These are phyloP conservation scores for Calephelis virginiensis DNA, from an alignment of 1,140 invertebrate genomes.

Conservation along the genomic window DNA sequence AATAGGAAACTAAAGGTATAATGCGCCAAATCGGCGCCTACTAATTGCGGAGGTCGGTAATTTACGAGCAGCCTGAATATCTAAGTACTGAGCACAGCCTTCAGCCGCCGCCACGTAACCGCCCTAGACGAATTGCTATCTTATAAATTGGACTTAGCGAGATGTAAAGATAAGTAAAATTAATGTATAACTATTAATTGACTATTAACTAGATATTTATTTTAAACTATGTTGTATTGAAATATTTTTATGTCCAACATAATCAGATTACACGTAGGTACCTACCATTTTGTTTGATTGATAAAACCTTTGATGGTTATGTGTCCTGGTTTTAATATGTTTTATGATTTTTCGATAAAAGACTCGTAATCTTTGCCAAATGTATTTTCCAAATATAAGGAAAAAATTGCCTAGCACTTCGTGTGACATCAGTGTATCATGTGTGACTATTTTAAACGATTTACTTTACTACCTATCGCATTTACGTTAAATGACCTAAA, in stretches of 20 bases:
- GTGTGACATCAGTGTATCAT: too few species aligned
- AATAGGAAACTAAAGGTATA: constrained; percentile 33
- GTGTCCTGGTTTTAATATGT: too few species aligned
- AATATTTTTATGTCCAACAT: neutral
- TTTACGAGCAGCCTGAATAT: constrained; percentile 67
- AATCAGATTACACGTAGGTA: too few species aligned
- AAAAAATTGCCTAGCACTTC: too few species aligned
- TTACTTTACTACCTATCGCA: too few species aligned
- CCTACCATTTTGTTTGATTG: too few species aligned
- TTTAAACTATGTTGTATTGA: constrained; percentile 14
- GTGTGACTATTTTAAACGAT: too few species aligned
- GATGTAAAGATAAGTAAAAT: constrained; percentile 32
- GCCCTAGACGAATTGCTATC: constrained; percentile 51
- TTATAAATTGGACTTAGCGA: constrained; percentile 45
- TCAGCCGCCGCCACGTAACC: constrained; percentile 44
- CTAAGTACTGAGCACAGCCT: constrained; percentile 43
- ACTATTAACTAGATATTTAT: constrained; percentile 12
- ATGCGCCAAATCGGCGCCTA: constrained; percentile 71
- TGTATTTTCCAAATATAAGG: too few species aligned
- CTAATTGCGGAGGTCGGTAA: constrained; percentile 72
- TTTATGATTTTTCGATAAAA: too few species aligned
- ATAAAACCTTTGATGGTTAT: too few species aligned
- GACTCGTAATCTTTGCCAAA: too few species aligned
- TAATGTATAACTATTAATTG: constrained; percentile 19
- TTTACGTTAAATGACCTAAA: too few species aligned